These are phyloP conservation scores for pig (Sus scrofa) DNA, from an alignment of 2,113 vertebrate genomes.

Conservation along the genomic window DNA sequence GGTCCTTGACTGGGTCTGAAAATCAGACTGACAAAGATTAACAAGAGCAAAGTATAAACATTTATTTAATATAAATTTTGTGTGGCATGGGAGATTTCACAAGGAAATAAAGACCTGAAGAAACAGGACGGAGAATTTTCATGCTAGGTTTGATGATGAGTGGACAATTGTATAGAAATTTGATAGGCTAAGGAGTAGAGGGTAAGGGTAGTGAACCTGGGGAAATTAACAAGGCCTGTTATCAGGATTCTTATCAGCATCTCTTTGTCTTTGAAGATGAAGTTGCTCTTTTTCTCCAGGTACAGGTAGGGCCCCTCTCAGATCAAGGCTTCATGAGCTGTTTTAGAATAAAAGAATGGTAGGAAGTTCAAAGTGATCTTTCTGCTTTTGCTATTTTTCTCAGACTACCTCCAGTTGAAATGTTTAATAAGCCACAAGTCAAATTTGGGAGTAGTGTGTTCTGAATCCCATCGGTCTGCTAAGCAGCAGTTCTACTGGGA, in stretches of 20 bases:
- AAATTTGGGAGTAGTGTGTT: background rate
- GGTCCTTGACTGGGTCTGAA: background rate
- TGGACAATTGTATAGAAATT: background rate
- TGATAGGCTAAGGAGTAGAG: background rate
- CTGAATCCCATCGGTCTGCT: background rate
- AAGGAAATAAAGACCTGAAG: background rate
- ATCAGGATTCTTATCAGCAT: background rate
- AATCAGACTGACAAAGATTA: background rate
- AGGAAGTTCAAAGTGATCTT: background rate
- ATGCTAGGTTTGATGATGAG: background rate
- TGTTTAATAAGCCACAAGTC: background rate
- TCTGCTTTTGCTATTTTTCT: background rate
- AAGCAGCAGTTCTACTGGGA: background rate
- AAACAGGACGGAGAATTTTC: background rate
- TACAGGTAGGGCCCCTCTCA: background rate
- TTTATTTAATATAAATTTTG: background rate
- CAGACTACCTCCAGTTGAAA: background rate
- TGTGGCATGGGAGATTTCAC: background rate
- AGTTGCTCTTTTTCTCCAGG: background rate
- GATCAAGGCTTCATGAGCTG: background rate
- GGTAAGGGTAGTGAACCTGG: background rate
- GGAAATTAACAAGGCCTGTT: background rate
- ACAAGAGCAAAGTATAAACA: background rate
- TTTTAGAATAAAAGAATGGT: background rate
- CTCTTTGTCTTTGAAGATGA: background rate